These are phyloP conservation scores for Drosophila gaucha DNA, from an alignment of 2,888 invertebrate genomes.

Conservation along the genomic window DNA sequence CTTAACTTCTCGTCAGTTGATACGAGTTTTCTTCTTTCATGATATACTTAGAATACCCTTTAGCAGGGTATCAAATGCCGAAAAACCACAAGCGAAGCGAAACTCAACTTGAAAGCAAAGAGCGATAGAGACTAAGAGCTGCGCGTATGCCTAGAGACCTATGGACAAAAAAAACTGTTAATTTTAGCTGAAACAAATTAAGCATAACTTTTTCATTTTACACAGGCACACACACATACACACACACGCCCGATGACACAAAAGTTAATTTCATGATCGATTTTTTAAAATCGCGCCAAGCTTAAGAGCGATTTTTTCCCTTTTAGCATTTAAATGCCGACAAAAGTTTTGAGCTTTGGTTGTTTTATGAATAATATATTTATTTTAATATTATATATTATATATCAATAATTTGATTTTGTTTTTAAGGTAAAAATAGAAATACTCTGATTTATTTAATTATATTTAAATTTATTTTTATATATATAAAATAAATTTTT, in stretches of 20 bases:
- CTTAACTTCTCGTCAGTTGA: too few species aligned
- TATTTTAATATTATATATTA: neutral
- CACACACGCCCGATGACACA: slow-evolving; percentile 42
- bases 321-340: slow-evolving; percentile 1
- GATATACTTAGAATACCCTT: neutral
- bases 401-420: too few species aligned
- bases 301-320: slow-evolving; percentile 17
- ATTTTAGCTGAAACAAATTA: slow-evolving; percentile 63
- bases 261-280: slow-evolving; percentile 57
- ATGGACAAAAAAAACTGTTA: slow-evolving; percentile 22
- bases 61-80: neutral
- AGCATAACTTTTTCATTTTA: slow-evolving; percentile 57
- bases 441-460: too few species aligned
- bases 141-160: slow-evolving; percentile 16
- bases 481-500: too few species aligned
- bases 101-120: slow-evolving; percentile 50
- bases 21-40: too few species aligned
- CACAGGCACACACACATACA: slow-evolving; percentile 4
- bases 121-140: slow-evolving; percentile 27
- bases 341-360: neutral
- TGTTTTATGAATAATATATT: neutral
- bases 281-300: slow-evolving; percentile 47
- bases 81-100: slow-evolving; percentile 36
- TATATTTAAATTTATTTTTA: too few species aligned
- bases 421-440: too few species aligned